Evolutionary conservation across 1,140 invertebrate genomes (phyloP).

Genomic region (Bilobella aurantiaca): DNA sequence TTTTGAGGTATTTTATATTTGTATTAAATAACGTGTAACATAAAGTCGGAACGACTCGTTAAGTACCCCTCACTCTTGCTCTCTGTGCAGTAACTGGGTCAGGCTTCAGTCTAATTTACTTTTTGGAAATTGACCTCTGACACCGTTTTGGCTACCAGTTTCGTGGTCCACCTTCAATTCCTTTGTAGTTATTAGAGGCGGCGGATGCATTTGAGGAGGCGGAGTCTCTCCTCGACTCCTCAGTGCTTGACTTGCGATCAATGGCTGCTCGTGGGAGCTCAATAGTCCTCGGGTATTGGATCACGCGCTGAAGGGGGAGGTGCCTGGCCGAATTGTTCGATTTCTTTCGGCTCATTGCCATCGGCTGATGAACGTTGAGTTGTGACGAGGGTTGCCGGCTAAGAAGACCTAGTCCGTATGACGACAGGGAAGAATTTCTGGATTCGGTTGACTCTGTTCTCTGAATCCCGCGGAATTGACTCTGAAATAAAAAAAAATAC

Average conservation of each 20-base stretch:
- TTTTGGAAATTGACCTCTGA: not conserved
- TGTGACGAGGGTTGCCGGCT: slow-evolving; percentile 24
- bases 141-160: not conserved
- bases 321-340: not conserved
- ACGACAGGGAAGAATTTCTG: not conserved
- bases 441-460: slow-evolving; percentile 16
- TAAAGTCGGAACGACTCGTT: too few species aligned
- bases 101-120: too few species aligned
- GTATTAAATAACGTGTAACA: too few species aligned
- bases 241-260: not conserved
- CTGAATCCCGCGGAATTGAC: slow-evolving; percentile 21
- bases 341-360: not conserved
- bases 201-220: not conserved
- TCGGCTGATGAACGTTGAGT: not conserved
- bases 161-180: not conserved
- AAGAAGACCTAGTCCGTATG: slow-evolving; percentile 22
- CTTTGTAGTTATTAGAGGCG: not conserved
- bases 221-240: not conserved
- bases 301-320: not conserved
- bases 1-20: too few species aligned
- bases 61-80: too few species aligned
- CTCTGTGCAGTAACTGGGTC: too few species aligned
- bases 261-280: not conserved
- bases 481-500: slow-evolving; percentile 11
- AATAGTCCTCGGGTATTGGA: not conserved